These are phyloP conservation scores for Holothuria scabra DNA, from an alignment of 53 echinoderm and acorn worm species.

Conservation along the genomic window DNA sequence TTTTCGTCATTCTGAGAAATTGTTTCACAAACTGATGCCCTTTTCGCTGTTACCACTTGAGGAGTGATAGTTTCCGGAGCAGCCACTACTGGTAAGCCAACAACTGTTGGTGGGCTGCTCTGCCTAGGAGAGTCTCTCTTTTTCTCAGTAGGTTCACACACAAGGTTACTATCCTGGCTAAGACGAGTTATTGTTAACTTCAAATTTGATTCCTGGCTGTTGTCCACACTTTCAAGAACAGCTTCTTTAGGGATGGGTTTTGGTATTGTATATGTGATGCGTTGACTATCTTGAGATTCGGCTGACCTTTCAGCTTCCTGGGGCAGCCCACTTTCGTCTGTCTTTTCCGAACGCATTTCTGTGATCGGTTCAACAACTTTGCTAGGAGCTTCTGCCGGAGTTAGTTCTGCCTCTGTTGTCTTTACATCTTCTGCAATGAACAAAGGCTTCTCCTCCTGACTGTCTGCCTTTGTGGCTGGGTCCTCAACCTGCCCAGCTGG, in stretches of 20 bases:
- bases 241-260: neutral
- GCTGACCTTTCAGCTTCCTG: neutral
- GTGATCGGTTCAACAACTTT: neutral
- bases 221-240: neutral
- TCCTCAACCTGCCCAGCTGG: neutral
- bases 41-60: neutral
- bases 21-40: constrained; percentile 15
- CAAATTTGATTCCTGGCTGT: constrained; percentile 8
- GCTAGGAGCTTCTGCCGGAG: neutral
- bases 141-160: constrained; percentile 43
- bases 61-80: neutral
- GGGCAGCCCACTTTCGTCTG: neutral
- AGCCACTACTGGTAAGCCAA: neutral
- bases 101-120: constrained; percentile 2
- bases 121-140: constrained; percentile 7
- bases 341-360: constrained; percentile 4
- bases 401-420: constrained; percentile 6
- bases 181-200: constrained; percentile 39
- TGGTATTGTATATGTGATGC: constrained; percentile 26
- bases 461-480: neutral
- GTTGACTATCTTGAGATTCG: constrained; percentile 3
- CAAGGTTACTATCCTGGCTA: constrained; percentile 40
- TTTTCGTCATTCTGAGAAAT: constrained; percentile 27
- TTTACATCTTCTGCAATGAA: constrained; percentile 33
- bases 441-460: constrained; percentile 2